Conservation (phyloP, 2,797 vertebrate species). For the Propithecus perrieri region DNA sequence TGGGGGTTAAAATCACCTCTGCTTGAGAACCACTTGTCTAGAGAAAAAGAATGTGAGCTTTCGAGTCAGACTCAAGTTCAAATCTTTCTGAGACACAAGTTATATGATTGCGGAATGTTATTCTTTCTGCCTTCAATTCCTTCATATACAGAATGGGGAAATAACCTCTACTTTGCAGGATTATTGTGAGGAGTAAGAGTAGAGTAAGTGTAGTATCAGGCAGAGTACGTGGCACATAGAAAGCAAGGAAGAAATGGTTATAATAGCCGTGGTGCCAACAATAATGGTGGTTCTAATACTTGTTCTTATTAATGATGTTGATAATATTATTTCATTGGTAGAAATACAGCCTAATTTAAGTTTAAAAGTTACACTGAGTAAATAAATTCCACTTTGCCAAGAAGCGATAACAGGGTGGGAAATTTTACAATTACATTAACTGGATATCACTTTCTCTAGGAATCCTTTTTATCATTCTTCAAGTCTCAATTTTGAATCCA, state of each 20-base stretch:
- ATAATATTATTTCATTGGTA: not conserved
- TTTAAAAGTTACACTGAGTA: not conserved
- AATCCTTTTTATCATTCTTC: not conserved
- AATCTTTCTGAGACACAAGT: not conserved
- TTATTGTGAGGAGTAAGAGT: not conserved
- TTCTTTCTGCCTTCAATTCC: not conserved
- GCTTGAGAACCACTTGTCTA: not conserved
- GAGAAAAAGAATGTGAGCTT: not conserved
- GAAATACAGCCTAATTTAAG: not conserved
- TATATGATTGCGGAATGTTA: not conserved
- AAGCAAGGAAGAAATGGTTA: not conserved
- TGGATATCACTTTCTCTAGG: not conserved
- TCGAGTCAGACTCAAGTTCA: not conserved
- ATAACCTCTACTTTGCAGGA: not conserved
- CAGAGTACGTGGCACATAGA: not conserved
- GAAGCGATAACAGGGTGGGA: not conserved
- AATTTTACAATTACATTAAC: not conserved
- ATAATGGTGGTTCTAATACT: not conserved
- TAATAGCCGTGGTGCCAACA: not conserved
- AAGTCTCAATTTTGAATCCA: not conserved
- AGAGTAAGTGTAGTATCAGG: not conserved
- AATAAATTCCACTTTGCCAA: conserved; percentile 9
- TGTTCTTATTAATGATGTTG: not conserved
- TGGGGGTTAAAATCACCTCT: not conserved
- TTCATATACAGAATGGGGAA: not conserved